Evolutionary conservation across 2,888 invertebrate genomes (phyloP).

Genomic region (Melipona beecheii): DNA sequence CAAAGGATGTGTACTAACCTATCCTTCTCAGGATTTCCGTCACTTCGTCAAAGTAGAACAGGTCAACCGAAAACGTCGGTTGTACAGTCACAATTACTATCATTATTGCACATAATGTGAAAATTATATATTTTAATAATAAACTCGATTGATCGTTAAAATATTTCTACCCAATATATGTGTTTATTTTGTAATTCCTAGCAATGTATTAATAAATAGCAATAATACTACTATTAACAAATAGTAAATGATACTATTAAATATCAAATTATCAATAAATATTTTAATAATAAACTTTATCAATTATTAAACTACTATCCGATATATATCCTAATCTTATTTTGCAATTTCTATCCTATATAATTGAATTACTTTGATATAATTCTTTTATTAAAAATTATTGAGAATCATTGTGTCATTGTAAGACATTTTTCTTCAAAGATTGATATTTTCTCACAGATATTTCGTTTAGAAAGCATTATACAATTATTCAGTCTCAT

Average conservation of each 20-base stretch:
- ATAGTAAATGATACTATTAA: no score
- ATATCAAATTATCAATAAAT: background rate
- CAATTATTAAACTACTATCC: background rate
- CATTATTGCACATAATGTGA: background rate
- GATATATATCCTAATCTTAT: background rate
- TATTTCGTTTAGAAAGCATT: background rate
- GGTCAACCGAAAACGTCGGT: background rate
- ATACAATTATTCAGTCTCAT: conserved; percentile 11
- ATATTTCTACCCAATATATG: background rate
- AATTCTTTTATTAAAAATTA: background rate
- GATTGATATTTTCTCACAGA: background rate
- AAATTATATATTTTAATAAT: background rate
- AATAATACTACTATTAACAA: no score
- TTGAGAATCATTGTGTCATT: background rate
- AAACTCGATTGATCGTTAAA: background rate
- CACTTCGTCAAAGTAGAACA: conserved; percentile 1
- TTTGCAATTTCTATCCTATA: background rate
- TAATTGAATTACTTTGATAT: background rate
- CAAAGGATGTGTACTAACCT: conserved; percentile 4
- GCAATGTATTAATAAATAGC: no score
- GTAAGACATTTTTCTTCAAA: background rate
- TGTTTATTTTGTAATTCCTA: background rate
- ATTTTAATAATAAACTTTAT: background rate
- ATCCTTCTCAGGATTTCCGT: background rate
- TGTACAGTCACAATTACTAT: background rate